phyloP scores from a whole-genome alignment of 2,113 vertebrate genomes.

The Paramisgurnus dabryanus region DNA sequence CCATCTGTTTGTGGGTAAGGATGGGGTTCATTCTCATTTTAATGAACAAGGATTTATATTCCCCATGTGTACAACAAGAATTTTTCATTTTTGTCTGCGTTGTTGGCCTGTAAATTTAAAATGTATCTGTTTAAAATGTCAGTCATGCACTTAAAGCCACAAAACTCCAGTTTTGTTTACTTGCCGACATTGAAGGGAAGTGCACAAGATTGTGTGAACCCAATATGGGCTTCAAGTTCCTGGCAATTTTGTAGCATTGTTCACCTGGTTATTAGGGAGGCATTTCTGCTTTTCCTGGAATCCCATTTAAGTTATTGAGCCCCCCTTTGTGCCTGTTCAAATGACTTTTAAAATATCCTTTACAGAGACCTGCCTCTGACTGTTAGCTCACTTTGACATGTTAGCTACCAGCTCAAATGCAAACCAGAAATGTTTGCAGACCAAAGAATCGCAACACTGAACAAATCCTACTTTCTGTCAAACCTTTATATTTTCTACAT shows the following conservation, averaged over 20 bases:
- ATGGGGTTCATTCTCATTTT: too few species aligned
- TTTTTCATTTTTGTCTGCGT: too few species aligned
- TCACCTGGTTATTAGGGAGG: conserved; percentile 19
- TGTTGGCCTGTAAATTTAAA: too few species aligned
- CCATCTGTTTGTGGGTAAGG: too few species aligned
- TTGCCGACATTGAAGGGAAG: background rate
- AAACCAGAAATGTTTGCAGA: background rate
- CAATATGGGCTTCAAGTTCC: conserved; percentile 1
- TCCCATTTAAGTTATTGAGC: conserved; percentile 16
- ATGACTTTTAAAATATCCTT: conserved; percentile 39
- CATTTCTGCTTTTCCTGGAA: conserved; percentile 16
- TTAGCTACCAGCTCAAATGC: background rate
- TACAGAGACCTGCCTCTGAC: conserved; percentile 20
- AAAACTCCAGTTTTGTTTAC: background rate
- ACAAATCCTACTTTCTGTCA: too few species aligned
- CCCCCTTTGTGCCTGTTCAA: conserved; percentile 12
- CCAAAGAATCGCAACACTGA: background rate
- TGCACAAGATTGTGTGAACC: background rate
- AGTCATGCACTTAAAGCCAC: background rate
- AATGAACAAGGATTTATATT: too few species aligned
- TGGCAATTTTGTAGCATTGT: conserved; percentile 11
- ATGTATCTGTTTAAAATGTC: background rate
- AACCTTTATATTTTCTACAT: too few species aligned
- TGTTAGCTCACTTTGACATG: background rate
- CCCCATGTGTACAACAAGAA: too few species aligned